phyloP scores from a whole-genome alignment of 1,140 invertebrate genomes.

The Cepaea nemoralis region DNA sequence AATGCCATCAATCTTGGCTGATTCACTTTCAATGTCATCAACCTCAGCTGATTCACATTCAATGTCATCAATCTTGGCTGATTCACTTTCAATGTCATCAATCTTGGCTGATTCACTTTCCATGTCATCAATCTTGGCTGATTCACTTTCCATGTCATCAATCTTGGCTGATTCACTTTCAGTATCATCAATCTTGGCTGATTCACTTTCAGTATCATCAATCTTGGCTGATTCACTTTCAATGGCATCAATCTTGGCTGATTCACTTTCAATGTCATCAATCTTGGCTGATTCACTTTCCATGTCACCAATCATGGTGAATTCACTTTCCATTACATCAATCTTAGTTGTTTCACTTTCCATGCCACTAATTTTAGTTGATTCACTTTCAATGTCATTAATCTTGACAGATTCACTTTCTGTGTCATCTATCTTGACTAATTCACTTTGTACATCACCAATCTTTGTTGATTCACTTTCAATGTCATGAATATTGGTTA shows the following conservation, averaged over 20 bases:
- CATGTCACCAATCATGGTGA: neutral
- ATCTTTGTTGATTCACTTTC: neutral
- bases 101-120: constrained; percentile 1
- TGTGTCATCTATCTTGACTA: neutral
- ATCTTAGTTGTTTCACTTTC: no score
- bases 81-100: neutral
- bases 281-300: no score
- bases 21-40: neutral
- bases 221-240: no score
- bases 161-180: no score
- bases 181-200: no score
- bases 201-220: no score
- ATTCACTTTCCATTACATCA: neutral
- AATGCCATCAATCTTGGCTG: neutral
- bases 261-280: no score
- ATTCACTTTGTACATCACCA: neutral
- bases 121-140: no score
- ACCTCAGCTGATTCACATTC: no score
- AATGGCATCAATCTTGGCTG: no score
- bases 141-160: no score
- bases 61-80: neutral
- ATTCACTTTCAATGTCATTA: neutral
- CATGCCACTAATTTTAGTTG: neutral
- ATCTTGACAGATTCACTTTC: neutral
- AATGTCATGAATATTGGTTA: neutral